Conservation (phyloP, 2,797 vertebrate genomes). For the Epinephelus coioides region DNA sequence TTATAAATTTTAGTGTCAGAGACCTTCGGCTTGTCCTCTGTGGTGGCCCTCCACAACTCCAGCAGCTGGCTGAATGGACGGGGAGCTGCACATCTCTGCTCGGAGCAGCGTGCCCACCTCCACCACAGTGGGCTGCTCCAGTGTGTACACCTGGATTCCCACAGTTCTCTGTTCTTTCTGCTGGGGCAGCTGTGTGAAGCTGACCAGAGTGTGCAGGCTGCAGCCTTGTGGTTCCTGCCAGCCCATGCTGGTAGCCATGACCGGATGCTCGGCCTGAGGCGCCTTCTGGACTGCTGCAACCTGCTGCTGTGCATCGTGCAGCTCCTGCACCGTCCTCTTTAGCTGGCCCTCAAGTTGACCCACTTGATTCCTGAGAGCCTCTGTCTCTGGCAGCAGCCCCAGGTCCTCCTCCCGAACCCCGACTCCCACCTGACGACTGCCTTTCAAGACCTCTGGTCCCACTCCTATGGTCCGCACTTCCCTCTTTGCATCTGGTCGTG, state of each 20-base stretch:
- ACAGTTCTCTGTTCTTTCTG: conserved; percentile 85
- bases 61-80: conserved; percentile 44
- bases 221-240: conserved; percentile 81
- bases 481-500: conserved; percentile 73
- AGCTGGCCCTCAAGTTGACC: conserved; percentile 89
- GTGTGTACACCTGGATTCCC: conserved; percentile 89
- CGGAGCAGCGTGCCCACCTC: conserved; percentile 82
- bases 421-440: conserved; percentile 84
- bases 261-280: conserved; percentile 78
- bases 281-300: conserved; percentile 61
- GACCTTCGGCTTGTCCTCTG: conserved; percentile 71
- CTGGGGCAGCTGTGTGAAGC: conserved; percentile 84
- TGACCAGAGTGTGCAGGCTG: conserved; percentile 84
- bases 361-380: conserved; percentile 87
- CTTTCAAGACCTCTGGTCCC: conserved; percentile 75
- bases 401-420: conserved; percentile 90
- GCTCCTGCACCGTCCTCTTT: conserved; percentile 86
- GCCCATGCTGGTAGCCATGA: conserved; percentile 83
- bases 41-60: conserved; percentile 53
- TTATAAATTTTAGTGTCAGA: not conserved
- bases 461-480: conserved; percentile 85
- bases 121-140: conserved; percentile 86
- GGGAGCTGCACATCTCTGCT: conserved; percentile 81
- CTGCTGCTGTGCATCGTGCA: conserved; percentile 85
- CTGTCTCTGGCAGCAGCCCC: conserved; percentile 84